Base-by-base conservation (phyloP, 2,888 invertebrate genomes). In the Ferrisia virgata region DNA sequence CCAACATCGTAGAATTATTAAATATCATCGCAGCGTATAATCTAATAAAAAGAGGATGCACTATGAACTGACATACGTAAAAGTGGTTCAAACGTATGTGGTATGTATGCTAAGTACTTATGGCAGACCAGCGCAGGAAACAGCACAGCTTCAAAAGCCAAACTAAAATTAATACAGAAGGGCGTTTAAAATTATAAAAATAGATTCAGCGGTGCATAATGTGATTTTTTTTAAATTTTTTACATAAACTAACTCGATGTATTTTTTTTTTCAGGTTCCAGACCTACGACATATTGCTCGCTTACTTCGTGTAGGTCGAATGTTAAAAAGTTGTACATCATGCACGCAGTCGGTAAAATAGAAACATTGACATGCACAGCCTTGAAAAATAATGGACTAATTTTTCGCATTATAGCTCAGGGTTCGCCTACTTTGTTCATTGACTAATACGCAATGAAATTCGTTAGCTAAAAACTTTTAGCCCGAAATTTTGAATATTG, bases 161-260 rank as follows among this genome's bases (percentile, higher is more conserved):
- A 69, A 33, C 53, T 53, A 64, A 64, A 64, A 69, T 69, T 69
- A 69, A 69, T 69, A 69, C 31, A 69, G 31, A 28, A 31, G 69
- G 31, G 28, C 69, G 69, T 28, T 69, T 15, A 6, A 31, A 69
- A 28, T 31, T 28, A 31, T 69, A 69, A 69, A 69, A 69, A 69
- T 69, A 69, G 69, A 69, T 31, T 13, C 69, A 15, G 13, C 69
- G 69, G 69, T 33, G 69, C 69, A 31, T 15, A 4, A n/a, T 18
- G 6, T 8, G 53, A 22, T 22, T 53, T 39, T 39, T 39, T 39
- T 39, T 64, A 28, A 53, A 40, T 11, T 25, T 9, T 13, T 31
- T 64, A 6, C 64, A 28, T 11, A 58, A 18, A 25, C 58, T 3
- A 28, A 2, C 64, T 28, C 25, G 58, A 58, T 58, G n/a, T n/a